Evolutionary conservation across 2,113 vertebrate genomes (phyloP).

Genomic region (Myodes glareolus): DNA sequence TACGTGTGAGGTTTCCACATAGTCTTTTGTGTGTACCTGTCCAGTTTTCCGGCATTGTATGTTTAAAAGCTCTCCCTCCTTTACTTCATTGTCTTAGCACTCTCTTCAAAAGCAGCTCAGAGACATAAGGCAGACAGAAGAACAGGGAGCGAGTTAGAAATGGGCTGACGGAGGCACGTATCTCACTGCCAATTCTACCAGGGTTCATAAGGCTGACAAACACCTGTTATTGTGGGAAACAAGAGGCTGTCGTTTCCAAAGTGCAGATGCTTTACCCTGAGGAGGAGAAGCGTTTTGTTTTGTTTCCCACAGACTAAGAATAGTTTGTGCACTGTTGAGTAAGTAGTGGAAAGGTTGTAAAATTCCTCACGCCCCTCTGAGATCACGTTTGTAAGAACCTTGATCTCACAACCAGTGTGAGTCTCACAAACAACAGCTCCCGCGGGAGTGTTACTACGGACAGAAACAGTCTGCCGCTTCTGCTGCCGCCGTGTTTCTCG

Average conservation of each 20-base stretch:
- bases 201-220: background rate
- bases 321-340: slow-evolving; percentile 41
- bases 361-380: slow-evolving; percentile 62
- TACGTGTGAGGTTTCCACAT: background rate
- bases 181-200: background rate
- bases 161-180: background rate
- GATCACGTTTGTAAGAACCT: slow-evolving; percentile 51
- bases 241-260: background rate
- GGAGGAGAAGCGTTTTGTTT: background rate
- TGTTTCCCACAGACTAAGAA: background rate
- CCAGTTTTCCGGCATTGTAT: background rate
- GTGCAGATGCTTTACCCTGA: background rate
- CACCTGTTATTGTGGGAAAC: background rate
- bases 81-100: background rate
- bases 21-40: background rate
- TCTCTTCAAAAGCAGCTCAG: background rate
- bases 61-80: background rate
- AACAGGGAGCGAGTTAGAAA: background rate
- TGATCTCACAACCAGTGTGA: slow-evolving; percentile 50
- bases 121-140: background rate
- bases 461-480: background rate
- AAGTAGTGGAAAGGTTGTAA: slow-evolving; percentile 57
- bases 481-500: background rate
- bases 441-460: slow-evolving; percentile 40
- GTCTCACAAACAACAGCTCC: slow-evolving; percentile 43